Evolutionary conservation across 2,113 vertebrate genomes (phyloP), one percentile per base, ranked within the genome.

Genomic region (Pachycephala philippinensis): DNA sequence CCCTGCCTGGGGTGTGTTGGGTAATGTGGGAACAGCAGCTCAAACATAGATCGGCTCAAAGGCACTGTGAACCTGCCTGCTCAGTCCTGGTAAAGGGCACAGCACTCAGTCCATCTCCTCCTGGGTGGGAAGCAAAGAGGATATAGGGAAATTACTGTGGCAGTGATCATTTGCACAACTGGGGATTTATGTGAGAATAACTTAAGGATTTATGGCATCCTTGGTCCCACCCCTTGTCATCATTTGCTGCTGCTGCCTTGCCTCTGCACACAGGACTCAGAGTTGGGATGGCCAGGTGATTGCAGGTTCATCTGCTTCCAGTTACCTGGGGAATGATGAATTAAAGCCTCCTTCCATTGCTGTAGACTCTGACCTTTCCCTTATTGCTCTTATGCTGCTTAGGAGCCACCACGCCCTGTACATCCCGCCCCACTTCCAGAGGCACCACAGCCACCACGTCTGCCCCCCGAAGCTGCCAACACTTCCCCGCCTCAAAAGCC

Each of bases 391-490:
- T 69, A 2, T 1, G 0, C 88, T 42, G 31, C 72, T 52, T 75
- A 98, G 98, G 98, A 98, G 90, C 97, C 97, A 26, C 93, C 96
- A 5, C 98, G 98, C 50, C 98, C 98, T 30, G 56, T 98, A 59
- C 94, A 99, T 97, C 93, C 99, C 84, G 60, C 97, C 49, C 80
- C 98, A 40, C 97, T 99, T 97, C 96, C 98, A 37, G 70, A 99
- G 98, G 97, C 99, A 96, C 86, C 98, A 53, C 94, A 99, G 92
- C 97, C 99, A 87, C 89, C 98, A 50, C 71, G 98, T 89, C 88
- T 99, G 98, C 92, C 99, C 98, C 98, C 99, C 60, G 97, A 99
- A 98, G 95, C 99, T 98, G 98, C 98, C 98, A 97, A 97, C 98
- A 98, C 98, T 96, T 98, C 98, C 68, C 94, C 97, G 23, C 98